Evolutionary conservation across 37 sponge, comb jelly and placozoan species (phyloP).

Genomic region (Cladorhizidae sp.): DNA sequence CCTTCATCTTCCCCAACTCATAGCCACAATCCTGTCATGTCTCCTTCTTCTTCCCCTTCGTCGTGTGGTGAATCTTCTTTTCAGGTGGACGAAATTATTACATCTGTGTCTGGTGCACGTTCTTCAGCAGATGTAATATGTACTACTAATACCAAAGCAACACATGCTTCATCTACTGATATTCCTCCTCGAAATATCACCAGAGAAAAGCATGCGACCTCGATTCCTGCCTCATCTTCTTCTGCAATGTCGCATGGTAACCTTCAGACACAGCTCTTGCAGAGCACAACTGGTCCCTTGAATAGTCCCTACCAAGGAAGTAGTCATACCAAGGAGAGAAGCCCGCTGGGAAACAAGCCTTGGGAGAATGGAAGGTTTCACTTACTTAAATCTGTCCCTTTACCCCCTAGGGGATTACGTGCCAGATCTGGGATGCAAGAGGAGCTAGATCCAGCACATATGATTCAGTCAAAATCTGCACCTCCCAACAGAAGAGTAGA

Average conservation of each 20-base stretch:
- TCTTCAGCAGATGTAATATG: too few relatives aligned
- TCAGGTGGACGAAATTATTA: background rate
- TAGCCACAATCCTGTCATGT: background rate
- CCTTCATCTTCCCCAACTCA: too few relatives aligned
- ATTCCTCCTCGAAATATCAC: constrained; percentile 36
- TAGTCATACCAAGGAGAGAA: constrained; percentile 35
- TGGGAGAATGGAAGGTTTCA: constrained; percentile 5
- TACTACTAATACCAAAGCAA: background rate
- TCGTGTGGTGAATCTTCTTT: background rate
- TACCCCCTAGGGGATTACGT: constrained; percentile 17
- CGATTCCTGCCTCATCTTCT: constrained; percentile 17
- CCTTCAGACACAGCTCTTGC: constrained; percentile 18
- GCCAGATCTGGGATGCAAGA: too few relatives aligned
- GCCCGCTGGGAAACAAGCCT: constrained; percentile 25
- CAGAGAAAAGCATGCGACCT: constrained; percentile 8
- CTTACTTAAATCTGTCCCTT: constrained; percentile 5
- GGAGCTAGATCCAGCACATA: too few relatives aligned
- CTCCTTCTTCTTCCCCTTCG: background rate
- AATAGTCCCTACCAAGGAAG: constrained; percentile 48
- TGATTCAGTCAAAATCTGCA: too few relatives aligned
- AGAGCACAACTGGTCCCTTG: background rate
- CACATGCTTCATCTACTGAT: background rate
- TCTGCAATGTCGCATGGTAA: background rate
- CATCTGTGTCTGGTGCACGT: too few relatives aligned
- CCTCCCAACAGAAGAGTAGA: too few relatives aligned